Evolutionary conservation across 2,888 invertebrate genomes (phyloP), one percentile per base, ranked within the genome.

Genomic region (Luperina nickerlii): DNA sequence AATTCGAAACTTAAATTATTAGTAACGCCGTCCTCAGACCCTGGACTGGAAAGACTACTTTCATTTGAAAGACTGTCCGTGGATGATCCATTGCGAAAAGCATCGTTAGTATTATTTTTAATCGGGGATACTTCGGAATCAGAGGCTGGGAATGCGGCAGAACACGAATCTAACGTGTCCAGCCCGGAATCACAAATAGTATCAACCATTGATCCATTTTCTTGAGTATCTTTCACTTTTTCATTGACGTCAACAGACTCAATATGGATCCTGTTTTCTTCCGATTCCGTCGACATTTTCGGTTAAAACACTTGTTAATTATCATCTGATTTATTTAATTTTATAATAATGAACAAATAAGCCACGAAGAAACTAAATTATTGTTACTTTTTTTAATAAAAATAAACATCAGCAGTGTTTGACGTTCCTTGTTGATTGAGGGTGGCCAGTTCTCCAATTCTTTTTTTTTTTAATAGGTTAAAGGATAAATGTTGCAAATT

Each of bases 161-260:
- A 93, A 87, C 87, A 89, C 5, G 92, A 90, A 68, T 94, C 93
- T 27, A 89, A 83, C 5, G 89, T 92, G 68, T 95, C 94, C 20
- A 94, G 76, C 2, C 95, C 95, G 15, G 95, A 96, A 93, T 96
- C 95, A 80, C 91, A 90, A 74, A 92, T 92, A 91, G 77, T 90
- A 84, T 92, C 91, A 73, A 88, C 85, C 65, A 86, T 62, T 79
- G 90, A 90, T 82, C 88, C 90, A 92, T 92, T 94, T 93, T 95
- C 94, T 89, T 93, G 90, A 91, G 91, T 94, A 92, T 95, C 94
- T 90, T 93, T 93, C 74, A 88, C 83, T 78, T 87, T 90, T 79
- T 87, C 90, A 90, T 92, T 92, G 90, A 95, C 94, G 94, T 95
- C 94, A 87, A 93, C 92, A 90, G 88, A 87, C 81, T 91, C 93